Percentiles rank a stretch among this genome's conserved stretches.
Evolutionary conservation across 1,140 invertebrate genomes (phyloP).

Genomic region (Cherax quadricarinatus): DNA sequence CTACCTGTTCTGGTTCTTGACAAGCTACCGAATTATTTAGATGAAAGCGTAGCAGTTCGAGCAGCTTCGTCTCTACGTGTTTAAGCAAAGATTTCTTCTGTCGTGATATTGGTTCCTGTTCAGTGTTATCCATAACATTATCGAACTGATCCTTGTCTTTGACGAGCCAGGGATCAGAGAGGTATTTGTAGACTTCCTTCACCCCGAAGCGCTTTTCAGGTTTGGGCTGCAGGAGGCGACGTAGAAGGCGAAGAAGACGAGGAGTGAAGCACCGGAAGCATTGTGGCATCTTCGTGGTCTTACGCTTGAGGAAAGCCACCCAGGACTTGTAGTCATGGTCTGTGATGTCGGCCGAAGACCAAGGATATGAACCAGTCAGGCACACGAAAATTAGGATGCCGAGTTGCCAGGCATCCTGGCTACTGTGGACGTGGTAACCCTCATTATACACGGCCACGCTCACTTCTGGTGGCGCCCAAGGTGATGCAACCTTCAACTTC

Average conservation of each 20-base stretch:
- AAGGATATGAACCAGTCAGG: conserved; percentile 94
- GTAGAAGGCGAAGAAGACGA: conserved; percentile 83
- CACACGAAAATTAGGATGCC: conserved; percentile 96
- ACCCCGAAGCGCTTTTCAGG: conserved; percentile 84
- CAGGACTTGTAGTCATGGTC: conserved; percentile 83
- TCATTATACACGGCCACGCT: conserved; percentile 89
- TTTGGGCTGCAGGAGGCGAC: conserved; percentile 85
- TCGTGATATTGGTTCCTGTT: not conserved
- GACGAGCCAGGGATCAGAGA: conserved; percentile 84
- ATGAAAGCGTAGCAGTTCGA: not conserved
- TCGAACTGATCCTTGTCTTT: not conserved
- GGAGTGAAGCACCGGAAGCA: conserved; percentile 81
- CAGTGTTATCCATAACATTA: not conserved
- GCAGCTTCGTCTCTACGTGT: not conserved
- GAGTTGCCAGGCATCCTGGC: conserved; percentile 96
- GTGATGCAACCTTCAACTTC: conserved; percentile 89
- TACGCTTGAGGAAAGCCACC: conserved; percentile 84
- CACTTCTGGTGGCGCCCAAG: conserved; percentile 95
- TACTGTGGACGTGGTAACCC: conserved; percentile 83
- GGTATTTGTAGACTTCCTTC: conserved; percentile 86
- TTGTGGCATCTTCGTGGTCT: conserved; percentile 84
- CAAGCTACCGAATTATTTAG: not conserved
- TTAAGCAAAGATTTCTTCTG: not conserved
- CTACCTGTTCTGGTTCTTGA: not conserved
- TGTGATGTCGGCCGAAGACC: conserved; percentile 92